Evolutionary conservation across 2,113 vertebrate genomes (phyloP).

Genomic region (Hydrochoerus hydrochaeris): DNA sequence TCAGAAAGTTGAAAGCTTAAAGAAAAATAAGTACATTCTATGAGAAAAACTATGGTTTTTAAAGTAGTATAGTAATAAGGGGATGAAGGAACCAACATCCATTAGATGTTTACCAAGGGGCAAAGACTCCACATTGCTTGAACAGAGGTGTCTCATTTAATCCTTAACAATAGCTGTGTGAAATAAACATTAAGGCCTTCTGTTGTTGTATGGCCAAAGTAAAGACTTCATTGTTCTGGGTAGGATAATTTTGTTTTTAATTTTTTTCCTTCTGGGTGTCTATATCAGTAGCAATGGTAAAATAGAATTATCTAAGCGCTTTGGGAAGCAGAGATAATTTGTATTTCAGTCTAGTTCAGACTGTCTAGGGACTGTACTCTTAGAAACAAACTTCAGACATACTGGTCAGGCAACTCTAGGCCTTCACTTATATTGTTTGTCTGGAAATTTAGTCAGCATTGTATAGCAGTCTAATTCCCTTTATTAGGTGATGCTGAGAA

Average conservation of each 20-base stretch:
- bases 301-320: not conserved
- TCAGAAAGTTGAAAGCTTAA: constrained; percentile 46
- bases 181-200: not conserved
- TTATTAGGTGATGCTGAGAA: not conserved
- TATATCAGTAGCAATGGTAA: not conserved
- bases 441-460: not conserved
- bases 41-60: not conserved
- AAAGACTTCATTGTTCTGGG: not conserved
- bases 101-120: not conserved
- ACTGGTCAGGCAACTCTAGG: not conserved
- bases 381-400: not conserved
- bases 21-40: not conserved
- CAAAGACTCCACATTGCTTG: not conserved
- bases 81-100: not conserved
- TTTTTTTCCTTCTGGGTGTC: not conserved
- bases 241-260: not conserved
- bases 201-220: not conserved
- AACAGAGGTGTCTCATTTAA: not conserved
- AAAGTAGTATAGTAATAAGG: not conserved
- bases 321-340: not conserved
- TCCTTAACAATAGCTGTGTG: not conserved
- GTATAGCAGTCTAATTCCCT: not conserved
- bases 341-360: not conserved
- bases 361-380: not conserved
- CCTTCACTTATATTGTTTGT: not conserved